Conservation (phyloP, 1,140 invertebrate species). For the Helicoverpa zea region DNA sequence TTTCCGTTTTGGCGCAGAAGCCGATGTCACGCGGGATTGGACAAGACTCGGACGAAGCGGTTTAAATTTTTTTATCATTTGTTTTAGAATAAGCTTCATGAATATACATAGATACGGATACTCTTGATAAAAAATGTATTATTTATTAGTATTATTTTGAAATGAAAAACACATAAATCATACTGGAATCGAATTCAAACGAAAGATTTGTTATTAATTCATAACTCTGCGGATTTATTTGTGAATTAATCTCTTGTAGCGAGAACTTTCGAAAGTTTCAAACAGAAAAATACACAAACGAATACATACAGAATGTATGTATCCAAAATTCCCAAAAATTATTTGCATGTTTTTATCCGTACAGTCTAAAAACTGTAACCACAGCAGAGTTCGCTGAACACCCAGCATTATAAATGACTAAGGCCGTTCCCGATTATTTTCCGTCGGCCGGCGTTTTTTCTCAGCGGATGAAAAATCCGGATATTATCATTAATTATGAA, state of each 20-base stretch:
- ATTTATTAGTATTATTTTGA: no score
- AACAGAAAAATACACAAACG: no score
- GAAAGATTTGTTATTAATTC: no score
- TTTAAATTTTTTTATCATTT: constrained; percentile 20
- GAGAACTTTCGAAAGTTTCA: no score
- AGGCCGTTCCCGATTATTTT: constrained; percentile 76
- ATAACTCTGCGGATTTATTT: no score
- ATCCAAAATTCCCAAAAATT: neutral
- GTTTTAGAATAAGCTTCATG: neutral
- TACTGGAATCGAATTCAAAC: no score
- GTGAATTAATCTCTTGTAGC: no score
- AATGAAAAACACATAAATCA: no score
- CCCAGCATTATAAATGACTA: constrained; percentile 74
- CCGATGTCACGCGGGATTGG: constrained; percentile 69
- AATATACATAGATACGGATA: neutral
- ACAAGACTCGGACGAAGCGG: constrained; percentile 54
- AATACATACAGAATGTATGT: no score
- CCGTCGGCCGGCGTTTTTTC: constrained; percentile 72
- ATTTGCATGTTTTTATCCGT: neutral
- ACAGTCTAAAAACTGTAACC: constrained; percentile 17
- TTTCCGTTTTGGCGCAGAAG: constrained; percentile 76
- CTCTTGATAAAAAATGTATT: no score
- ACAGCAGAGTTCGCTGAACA: constrained; percentile 42
- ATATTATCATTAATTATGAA: constrained; percentile 85
- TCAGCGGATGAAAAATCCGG: constrained; percentile 77